These are phyloP conservation scores for Leuciscus waleckii DNA, from an alignment of 2,797 vertebrate genomes.

Conservation along the genomic window DNA sequence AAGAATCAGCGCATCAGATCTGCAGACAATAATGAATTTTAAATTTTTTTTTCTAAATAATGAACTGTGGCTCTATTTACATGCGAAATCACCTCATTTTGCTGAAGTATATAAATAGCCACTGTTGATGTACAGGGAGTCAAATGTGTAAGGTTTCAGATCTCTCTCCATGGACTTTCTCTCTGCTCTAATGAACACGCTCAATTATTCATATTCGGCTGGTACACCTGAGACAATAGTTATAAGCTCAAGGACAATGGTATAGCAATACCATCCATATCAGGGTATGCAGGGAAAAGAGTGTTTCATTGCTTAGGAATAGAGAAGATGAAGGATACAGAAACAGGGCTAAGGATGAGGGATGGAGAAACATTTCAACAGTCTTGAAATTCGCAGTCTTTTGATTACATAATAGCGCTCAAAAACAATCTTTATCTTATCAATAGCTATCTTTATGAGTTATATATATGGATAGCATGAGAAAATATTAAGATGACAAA, in stretches of 20 bases:
- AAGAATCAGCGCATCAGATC: conserved; percentile 23
- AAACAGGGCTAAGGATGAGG: neutral
- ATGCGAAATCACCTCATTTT: conserved; percentile 25
- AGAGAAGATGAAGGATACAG: neutral
- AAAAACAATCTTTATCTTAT: neutral
- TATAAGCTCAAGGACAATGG: conserved; percentile 54
- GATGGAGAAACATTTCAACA: neutral
- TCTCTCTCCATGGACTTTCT: conserved; percentile 58
- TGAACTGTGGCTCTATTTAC: neutral
- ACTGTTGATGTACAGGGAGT: conserved; percentile 17
- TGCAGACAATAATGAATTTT: conserved; percentile 28
- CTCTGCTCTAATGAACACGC: conserved; percentile 53
- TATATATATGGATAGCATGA: conserved; percentile 54
- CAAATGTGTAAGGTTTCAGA: conserved; percentile 51
- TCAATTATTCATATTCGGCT: conserved; percentile 77
- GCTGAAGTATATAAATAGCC: neutral
- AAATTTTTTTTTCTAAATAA: conserved; percentile 28
- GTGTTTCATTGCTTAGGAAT: neutral
- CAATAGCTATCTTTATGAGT: conserved; percentile 10
- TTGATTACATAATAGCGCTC: neutral
- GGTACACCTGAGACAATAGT: conserved; percentile 73
- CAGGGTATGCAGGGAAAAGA: neutral
- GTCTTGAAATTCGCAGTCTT: neutral
- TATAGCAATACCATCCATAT: conserved; percentile 45
- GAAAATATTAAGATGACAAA: conserved; percentile 56